A percentile compares a stretch with the other conserved stretches of the same genome.
Conservation (phyloP, 2,888 invertebrate species). For the Harpagoxenus sublaevis region DNA sequence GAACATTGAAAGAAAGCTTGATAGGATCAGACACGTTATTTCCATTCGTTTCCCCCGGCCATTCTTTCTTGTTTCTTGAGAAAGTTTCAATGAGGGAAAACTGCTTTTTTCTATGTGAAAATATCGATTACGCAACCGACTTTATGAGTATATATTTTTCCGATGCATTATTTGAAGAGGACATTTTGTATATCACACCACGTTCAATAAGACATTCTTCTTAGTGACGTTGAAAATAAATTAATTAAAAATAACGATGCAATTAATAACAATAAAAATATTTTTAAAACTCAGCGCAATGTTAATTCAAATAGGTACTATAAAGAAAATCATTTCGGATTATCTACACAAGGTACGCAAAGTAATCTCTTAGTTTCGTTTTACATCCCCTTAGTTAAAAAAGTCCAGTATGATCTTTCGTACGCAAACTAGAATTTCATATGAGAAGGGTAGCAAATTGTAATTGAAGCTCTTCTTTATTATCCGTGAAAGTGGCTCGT, state of each 20-base stretch:
- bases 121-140: conserved; percentile 29
- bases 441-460: background rate
- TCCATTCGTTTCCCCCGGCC: conserved; percentile 5
- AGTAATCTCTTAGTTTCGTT: background rate
- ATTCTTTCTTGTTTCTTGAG: conserved; percentile 27
- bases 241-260: background rate
- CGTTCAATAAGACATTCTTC: background rate
- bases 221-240: background rate
- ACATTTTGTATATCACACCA: background rate
- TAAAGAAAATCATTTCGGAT: background rate
- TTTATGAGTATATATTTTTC: background rate
- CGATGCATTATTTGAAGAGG: background rate
- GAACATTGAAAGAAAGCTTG: background rate
- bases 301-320: background rate
- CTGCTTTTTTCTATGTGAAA: background rate
- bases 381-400: background rate
- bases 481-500: conserved; percentile 9
- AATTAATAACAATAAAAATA: background rate
- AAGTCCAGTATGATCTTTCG: background rate
- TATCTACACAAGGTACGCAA: background rate
- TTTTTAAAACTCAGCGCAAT: background rate
- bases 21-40: conserved; percentile 42
- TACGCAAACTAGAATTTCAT: background rate
- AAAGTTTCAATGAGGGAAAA: conserved; percentile 14
- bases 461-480: conserved; percentile 10